These are phyloP conservation scores for Caenorhabditis sp. DNA, from an alignment of 2,888 invertebrate genomes.

Conservation along the genomic window DNA sequence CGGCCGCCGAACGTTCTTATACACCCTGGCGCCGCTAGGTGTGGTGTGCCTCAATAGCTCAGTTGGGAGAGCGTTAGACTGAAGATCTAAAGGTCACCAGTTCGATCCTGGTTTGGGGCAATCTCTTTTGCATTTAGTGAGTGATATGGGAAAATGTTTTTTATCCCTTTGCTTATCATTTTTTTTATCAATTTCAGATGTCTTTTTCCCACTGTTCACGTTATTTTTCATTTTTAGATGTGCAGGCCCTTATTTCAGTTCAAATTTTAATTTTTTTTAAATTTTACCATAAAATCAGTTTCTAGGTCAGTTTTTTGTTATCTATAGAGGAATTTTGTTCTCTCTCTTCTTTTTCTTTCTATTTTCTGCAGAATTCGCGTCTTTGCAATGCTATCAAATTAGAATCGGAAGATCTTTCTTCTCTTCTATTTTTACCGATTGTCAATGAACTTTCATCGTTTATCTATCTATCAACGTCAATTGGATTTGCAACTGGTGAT, in stretches of 20 bases:
- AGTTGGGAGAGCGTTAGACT: slow-evolving; percentile 84
- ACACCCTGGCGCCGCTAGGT: background rate
- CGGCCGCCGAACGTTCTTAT: background rate
- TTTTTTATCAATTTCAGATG: background rate
- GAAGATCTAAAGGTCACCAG: slow-evolving; percentile 83
- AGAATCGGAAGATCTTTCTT: background rate
- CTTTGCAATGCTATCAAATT: background rate
- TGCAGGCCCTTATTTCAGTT: too few relatives aligned
- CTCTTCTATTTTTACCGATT: background rate
- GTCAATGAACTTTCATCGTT: slow-evolving; percentile 1
- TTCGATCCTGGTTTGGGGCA: slow-evolving; percentile 83
- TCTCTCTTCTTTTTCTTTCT: too few relatives aligned
- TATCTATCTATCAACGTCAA: background rate
- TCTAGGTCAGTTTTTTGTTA: too few relatives aligned
- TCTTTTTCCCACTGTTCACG: background rate
- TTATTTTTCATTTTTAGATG: too few relatives aligned
- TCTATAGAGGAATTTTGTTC: too few relatives aligned
- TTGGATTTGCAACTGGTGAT: background rate
- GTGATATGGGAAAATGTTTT: background rate
- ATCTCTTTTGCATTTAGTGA: slow-evolving; percentile 16
- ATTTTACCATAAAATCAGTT: too few relatives aligned
- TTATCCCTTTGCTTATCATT: background rate
- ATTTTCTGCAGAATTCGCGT: too few relatives aligned
- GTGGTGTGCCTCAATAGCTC: slow-evolving; percentile 77
- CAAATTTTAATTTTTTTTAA: too few relatives aligned